Conservation (phyloP, 2,113 vertebrate genomes). For the Carassius carassius region DNA sequence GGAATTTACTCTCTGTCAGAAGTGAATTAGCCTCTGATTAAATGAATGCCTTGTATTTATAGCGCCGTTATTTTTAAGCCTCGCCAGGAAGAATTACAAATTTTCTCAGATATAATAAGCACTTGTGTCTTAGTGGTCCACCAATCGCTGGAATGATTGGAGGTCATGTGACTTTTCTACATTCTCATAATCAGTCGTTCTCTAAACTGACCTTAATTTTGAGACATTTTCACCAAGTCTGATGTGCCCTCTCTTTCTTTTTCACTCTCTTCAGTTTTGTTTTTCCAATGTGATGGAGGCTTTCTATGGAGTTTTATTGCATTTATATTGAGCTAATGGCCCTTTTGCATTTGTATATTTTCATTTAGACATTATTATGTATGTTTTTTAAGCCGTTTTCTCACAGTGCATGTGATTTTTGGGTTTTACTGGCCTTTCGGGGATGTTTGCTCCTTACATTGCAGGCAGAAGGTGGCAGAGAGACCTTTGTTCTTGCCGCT, state of each 20-base stretch:
- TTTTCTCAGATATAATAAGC: conserved; percentile 79
- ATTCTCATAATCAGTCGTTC: conserved; percentile 59
- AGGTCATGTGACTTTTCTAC: conserved; percentile 73
- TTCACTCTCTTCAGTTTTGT: too few species aligned
- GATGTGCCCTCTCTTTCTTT: background rate
- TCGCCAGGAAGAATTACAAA: conserved; percentile 83
- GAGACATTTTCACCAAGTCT: conserved; percentile 13
- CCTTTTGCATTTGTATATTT: background rate
- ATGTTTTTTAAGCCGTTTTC: background rate
- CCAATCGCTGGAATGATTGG: conserved; percentile 67
- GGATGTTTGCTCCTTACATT: background rate
- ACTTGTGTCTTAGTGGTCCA: conserved; percentile 63
- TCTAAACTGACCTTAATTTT: conserved; percentile 9
- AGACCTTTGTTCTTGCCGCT: conserved; percentile 83
- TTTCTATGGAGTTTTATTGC: background rate
- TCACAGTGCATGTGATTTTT: background rate
- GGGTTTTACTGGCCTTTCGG: background rate
- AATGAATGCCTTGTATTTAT: conserved; percentile 90
- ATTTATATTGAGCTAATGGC: background rate
- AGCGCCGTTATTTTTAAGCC: conserved; percentile 88
- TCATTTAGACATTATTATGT: background rate
- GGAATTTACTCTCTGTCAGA: conserved; percentile 98
- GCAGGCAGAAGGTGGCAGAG: conserved; percentile 60
- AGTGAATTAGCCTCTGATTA: conserved; percentile 98
- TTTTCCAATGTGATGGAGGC: background rate